Evolutionary conservation across 2,113 vertebrate species (phyloP).

Genomic region (Chelonoidis abingdonii): DNA sequence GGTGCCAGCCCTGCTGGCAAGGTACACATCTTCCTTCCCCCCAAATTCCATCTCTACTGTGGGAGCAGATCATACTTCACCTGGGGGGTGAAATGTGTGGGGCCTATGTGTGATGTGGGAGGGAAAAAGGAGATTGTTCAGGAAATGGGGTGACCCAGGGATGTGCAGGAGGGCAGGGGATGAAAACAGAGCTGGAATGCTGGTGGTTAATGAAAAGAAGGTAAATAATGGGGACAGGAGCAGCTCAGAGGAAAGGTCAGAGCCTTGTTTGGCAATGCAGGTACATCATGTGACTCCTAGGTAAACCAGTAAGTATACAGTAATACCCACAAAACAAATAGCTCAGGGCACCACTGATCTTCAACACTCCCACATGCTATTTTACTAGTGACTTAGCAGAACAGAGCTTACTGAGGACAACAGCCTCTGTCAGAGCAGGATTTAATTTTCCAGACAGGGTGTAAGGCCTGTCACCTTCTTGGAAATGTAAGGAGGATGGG

Average conservation of each 20-base stretch:
- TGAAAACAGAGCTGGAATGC: not conserved
- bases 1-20: not conserved
- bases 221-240: not conserved
- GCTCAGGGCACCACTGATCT: too few species aligned
- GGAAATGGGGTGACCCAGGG: not conserved
- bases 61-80: not conserved
- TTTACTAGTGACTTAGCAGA: not conserved
- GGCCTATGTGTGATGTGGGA: too few species aligned
- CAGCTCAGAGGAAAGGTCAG: not conserved
- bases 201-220: not conserved
- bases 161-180: too few species aligned
- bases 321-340: not conserved
- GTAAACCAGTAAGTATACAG: not conserved
- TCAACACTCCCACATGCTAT: not conserved
- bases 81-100: too few species aligned
- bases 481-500: too few species aligned
- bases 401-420: not conserved
- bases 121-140: not conserved
- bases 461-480: not conserved
- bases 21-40: not conserved
- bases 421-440: not conserved
- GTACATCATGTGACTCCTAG: not conserved
- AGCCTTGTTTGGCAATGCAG: not conserved
- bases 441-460: not conserved
- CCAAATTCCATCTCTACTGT: not conserved